Conservation (phyloP, 2,113 vertebrate species). For the Thunnus thynnus region DNA sequence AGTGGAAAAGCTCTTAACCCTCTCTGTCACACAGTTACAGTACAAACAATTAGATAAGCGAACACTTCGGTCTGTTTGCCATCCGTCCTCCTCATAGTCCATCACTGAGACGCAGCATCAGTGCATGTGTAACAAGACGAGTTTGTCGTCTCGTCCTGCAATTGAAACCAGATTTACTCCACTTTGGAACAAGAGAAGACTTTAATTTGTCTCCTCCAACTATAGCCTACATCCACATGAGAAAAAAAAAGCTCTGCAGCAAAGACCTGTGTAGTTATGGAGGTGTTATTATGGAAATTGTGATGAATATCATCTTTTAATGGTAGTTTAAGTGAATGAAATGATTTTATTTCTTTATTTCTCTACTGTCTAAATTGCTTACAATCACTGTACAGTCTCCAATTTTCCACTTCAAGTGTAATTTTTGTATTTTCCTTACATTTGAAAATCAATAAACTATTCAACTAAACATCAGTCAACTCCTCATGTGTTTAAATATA, state of each 20-base stretch:
- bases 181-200: neutral
- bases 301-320: neutral
- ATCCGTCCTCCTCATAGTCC: neutral
- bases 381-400: neutral
- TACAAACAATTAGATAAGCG: constrained; percentile 48
- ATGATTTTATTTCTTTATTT: no score
- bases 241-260: neutral
- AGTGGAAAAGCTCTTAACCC: constrained; percentile 49
- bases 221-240: neutral
- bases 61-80: constrained; percentile 32
- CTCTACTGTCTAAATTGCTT: neutral
- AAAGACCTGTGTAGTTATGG: neutral
- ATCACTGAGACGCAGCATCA: neutral
- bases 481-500: neutral
- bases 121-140: neutral
- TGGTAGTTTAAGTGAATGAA: neutral
- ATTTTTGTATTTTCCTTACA: neutral
- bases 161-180: constrained; percentile 34
- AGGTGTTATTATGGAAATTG: neutral
- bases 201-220: neutral
- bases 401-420: neutral
- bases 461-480: neutral
- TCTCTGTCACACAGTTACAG: constrained; percentile 16
- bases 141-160: neutral
- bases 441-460: neutral